A percentile compares a stretch with the other conserved stretches of the same genome.
These are phyloP conservation scores for Cassiopea xamachana DNA, from an alignment of 30 jellyfish, hydroid and myxozoan genomes.

Conservation along the genomic window DNA sequence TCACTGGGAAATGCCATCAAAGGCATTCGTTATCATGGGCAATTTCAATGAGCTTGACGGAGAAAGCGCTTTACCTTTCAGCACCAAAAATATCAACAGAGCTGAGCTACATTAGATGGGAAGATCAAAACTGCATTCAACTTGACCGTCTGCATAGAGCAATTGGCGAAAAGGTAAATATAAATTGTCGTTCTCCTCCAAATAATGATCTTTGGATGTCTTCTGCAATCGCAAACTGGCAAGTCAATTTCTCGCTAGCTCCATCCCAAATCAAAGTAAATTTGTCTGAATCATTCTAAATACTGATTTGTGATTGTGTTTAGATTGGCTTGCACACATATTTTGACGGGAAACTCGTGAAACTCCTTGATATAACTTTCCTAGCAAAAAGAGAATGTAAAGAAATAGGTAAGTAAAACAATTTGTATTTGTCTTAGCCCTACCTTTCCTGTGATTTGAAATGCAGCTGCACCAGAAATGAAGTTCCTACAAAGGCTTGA, in stretches of 20 bases:
- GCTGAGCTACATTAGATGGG: constrained; percentile 61
- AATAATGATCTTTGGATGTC: too few relatives aligned
- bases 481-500: too few relatives aligned
- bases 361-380: constrained; percentile 6
- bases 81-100: constrained; percentile 78
- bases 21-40: neutral
- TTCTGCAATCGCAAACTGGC: too few relatives aligned
- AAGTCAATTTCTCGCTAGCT: too few relatives aligned
- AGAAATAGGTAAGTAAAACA: neutral
- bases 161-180: constrained; percentile 66
- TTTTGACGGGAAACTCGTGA: constrained; percentile 62
- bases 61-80: constrained; percentile 7
- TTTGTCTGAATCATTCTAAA: too few relatives aligned
- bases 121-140: constrained; percentile 41
- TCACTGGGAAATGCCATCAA: neutral
- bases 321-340: constrained; percentile 65
- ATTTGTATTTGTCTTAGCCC: too few relatives aligned
- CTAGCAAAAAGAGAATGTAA: neutral
- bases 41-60: neutral
- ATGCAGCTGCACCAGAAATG: too few relatives aligned
- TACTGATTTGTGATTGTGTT: neutral
- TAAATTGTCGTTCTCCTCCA: neutral
- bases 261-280: too few relatives aligned
- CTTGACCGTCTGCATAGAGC: constrained; percentile 80
- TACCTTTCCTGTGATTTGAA: too few relatives aligned